Conservation (phyloP, 1,140 invertebrate genomes). For the Glossosoma conforme region DNA sequence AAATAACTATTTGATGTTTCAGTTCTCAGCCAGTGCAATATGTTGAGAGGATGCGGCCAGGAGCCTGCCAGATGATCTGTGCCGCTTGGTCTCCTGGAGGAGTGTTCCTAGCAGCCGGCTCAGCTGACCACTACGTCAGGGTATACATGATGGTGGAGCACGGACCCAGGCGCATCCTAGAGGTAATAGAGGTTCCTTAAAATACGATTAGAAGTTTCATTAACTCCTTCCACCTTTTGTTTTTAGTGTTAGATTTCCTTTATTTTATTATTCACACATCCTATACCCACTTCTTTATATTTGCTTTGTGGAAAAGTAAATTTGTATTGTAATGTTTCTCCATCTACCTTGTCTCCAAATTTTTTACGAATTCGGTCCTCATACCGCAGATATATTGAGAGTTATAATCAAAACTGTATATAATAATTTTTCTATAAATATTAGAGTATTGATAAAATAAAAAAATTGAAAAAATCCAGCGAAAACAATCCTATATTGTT, state of each 20-base stretch:
- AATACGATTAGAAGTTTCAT: not conserved
- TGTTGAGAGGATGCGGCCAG: conserved; percentile 88
- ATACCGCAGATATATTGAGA: no score
- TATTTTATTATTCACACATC: no score
- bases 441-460: no score
- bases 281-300: no score
- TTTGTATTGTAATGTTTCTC: no score
- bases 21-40: conserved; percentile 84
- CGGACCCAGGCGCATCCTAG: conserved; percentile 58
- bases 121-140: conserved; percentile 85
- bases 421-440: no score
- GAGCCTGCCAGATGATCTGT: conserved; percentile 94
- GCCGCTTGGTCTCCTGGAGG: conserved; percentile 93
- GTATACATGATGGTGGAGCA: conserved; percentile 80
- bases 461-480: no score
- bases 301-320: no score
- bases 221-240: not conserved
- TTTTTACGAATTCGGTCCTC: no score
- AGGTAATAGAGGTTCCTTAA: conserved; percentile 28
- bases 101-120: conserved; percentile 87
- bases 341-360: no score
- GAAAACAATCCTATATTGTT: no score
- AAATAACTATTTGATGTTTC: not conserved
- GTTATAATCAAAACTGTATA: no score
- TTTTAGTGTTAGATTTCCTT: not conserved